Percentiles rank a stretch among this genome's conserved stretches.
Evolutionary conservation across 2,888 invertebrate genomes (phyloP).

Genomic region (Marronus borbonicus): DNA sequence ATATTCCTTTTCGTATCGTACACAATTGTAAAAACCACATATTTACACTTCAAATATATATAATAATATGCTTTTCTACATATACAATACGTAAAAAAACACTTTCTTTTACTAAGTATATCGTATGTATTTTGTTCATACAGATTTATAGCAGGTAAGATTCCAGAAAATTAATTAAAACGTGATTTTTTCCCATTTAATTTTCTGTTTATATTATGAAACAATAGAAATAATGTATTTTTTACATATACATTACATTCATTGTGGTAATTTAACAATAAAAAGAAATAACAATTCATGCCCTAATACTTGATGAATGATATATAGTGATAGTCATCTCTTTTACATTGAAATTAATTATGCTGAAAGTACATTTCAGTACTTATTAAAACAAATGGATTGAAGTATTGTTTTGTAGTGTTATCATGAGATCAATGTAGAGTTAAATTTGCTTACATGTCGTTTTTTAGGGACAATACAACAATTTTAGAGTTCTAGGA

Average conservation of each 20-base stretch:
- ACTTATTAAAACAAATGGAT: too few species aligned
- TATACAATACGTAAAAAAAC: constrained; percentile 41
- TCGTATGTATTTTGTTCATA: constrained; percentile 9
- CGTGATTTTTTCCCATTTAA: background rate
- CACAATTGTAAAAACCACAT: constrained; percentile 53
- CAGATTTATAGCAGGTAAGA: constrained; percentile 13
- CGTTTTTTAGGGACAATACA: too few species aligned
- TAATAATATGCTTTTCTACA: constrained; percentile 29
- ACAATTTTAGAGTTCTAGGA: too few species aligned
- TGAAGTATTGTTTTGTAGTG: background rate
- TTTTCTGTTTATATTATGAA: background rate
- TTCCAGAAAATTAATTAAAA: background rate
- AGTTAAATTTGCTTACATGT: too few species aligned
- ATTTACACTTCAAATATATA: constrained; percentile 45
- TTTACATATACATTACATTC: background rate
- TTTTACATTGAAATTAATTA: background rate
- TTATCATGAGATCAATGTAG: constrained; percentile 2
- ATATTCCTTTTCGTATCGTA: constrained; percentile 47
- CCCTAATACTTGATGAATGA: constrained; percentile 24
- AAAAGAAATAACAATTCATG: constrained; percentile 26
- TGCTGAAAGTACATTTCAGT: too few species aligned
- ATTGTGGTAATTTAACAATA: constrained; percentile 12
- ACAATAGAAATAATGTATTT: background rate
- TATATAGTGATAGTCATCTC: constrained; percentile 5
- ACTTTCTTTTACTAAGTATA: constrained; percentile 26